Conservation (phyloP, 2,113 vertebrate species). For the Polyodon spathula region DNA sequence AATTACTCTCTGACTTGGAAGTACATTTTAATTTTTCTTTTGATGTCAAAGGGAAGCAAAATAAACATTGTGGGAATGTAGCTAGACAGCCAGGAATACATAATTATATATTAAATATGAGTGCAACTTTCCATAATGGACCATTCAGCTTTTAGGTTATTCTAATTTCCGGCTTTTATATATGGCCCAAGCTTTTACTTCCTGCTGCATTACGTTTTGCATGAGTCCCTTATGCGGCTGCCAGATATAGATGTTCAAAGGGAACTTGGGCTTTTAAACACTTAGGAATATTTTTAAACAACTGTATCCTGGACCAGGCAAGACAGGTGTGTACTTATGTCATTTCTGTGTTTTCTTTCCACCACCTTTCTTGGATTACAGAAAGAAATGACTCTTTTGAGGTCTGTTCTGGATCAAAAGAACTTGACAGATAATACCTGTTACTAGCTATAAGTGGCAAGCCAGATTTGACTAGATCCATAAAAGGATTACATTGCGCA, state of each 20-base stretch:
- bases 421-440: not conserved
- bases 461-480: not conserved
- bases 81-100: slow-evolving; percentile 2
- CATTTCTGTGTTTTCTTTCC: slow-evolving; percentile 11
- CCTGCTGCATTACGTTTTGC: slow-evolving; percentile 12
- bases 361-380: not conserved
- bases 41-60: slow-evolving; percentile 4
- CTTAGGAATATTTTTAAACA: slow-evolving; percentile 1
- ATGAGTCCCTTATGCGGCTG: slow-evolving; percentile 8
- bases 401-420: not conserved
- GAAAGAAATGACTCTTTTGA: not conserved
- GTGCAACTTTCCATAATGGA: slow-evolving; percentile 12
- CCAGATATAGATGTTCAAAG: slow-evolving; percentile 12
- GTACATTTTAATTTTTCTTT: slow-evolving; percentile 6
- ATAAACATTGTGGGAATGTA: slow-evolving; percentile 5
- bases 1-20: slow-evolving; percentile 5
- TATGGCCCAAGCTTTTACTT: slow-evolving; percentile 6
- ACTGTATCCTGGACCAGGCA: not conserved
- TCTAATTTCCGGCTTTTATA: not conserved
- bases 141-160: not conserved
- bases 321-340: slow-evolving; percentile 11
- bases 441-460: not conserved
- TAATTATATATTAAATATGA: slow-evolving; percentile 2
- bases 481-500: slow-evolving; percentile 3
- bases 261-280: slow-evolving; percentile 4